phyloP scores from a whole-genome alignment of 2,113 vertebrate genomes.

The Thamnaconus septentrionalis region DNA sequence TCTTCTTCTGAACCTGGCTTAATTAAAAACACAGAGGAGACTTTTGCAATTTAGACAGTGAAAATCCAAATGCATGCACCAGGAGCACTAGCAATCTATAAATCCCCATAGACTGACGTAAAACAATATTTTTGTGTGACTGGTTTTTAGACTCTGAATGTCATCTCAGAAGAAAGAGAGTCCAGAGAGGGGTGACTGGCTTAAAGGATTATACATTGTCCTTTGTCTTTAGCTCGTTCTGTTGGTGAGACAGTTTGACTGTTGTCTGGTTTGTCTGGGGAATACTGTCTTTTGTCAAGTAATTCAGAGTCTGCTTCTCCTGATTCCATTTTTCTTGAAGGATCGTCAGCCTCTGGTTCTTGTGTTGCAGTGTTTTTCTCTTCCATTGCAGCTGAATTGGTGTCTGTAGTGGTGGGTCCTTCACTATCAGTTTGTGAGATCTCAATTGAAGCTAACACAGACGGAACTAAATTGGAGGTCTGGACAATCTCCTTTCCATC shows the following conservation, averaged over 20 bases:
- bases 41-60: too few relatives aligned
- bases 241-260: neutral
- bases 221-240: slow-evolving; percentile 39
- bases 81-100: neutral
- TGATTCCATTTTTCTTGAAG: slow-evolving; percentile 17
- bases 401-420: neutral
- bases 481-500: slow-evolving; percentile 28
- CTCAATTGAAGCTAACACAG: neutral
- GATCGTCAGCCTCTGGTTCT: slow-evolving; percentile 13
- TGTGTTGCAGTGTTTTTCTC: slow-evolving; percentile 4
- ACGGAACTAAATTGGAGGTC: neutral
- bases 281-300: slow-evolving; percentile 1
- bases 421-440: slow-evolving; percentile 10
- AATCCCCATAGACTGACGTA: neutral
- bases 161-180: neutral
- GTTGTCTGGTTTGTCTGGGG: slow-evolving; percentile 19
- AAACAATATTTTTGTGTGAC: neutral
- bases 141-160: neutral
- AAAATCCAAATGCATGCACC: neutral
- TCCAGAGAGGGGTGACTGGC: neutral
- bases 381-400: neutral
- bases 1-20: slow-evolving; percentile 1
- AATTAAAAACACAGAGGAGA: slow-evolving; percentile 4
- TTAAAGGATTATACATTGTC: slow-evolving; percentile 65
- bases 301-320: slow-evolving; percentile 20